phyloP scores from a whole-genome alignment of 2,113 vertebrate species.

The Pseudonaja textilis region DNA sequence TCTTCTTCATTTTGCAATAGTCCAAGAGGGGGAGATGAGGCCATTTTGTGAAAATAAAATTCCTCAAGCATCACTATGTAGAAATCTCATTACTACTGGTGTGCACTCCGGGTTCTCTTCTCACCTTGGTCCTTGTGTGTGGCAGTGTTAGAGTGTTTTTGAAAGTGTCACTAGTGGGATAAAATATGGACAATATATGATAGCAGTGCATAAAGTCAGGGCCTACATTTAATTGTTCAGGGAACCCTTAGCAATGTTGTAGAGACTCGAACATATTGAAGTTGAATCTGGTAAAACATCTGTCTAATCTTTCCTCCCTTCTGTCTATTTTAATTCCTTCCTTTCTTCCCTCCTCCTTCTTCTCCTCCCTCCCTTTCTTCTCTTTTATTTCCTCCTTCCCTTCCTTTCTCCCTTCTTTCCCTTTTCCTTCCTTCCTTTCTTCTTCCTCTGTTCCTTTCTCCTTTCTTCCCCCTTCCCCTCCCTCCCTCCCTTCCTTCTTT shows the following conservation, averaged over 20 bases:
- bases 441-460: rapidly evolving
- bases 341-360: too few relatives aligned
- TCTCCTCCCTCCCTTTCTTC: too few relatives aligned
- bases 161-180: neutral
- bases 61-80: neutral
- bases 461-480: too few relatives aligned
- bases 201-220: neutral
- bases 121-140: neutral
- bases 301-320: neutral
- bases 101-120: neutral
- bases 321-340: too few relatives aligned
- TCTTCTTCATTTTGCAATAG: neutral
- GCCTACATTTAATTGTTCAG: neutral
- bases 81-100: neutral
- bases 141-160: neutral
- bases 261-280: neutral
- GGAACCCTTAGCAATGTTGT: neutral
- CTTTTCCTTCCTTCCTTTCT: too few relatives aligned
- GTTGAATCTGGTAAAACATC: neutral
- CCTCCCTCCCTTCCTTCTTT: too few relatives aligned
- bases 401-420: rapidly evolving
- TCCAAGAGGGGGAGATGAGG: neutral
- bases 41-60: neutral
- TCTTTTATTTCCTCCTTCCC: too few relatives aligned
- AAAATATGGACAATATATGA: neutral